phyloP scores from a whole-genome alignment of 2,888 invertebrate genomes.

The Pristionchus exspectatus region DNA sequence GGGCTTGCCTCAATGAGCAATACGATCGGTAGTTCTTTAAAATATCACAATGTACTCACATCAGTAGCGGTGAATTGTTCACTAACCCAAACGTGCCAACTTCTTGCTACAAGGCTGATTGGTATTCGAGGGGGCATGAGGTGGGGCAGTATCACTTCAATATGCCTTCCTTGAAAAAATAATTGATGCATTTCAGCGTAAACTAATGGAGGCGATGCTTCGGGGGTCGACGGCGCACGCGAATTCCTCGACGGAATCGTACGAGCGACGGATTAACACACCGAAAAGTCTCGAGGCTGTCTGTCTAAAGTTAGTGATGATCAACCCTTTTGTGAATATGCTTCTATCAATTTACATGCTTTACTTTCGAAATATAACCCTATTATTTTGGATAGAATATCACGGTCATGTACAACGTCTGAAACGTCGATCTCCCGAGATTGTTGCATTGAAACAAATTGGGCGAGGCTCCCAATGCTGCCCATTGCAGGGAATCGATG shows the following conservation, averaged over 20 bases:
- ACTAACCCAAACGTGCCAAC: neutral
- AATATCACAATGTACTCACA: too few relatives aligned
- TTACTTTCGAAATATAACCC: too few relatives aligned
- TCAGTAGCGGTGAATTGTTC: too few relatives aligned
- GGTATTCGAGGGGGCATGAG: neutral
- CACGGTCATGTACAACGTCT: neutral
- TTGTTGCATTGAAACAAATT: too few relatives aligned
- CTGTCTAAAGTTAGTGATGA: neutral
- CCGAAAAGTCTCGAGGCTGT: constrained; percentile 28
- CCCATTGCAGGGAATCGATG: constrained; percentile 34
- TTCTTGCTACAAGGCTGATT: neutral
- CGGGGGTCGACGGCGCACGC: constrained; percentile 16
- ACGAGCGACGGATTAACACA: constrained; percentile 25
- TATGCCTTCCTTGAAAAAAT: neutral
- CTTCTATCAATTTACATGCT: neutral
- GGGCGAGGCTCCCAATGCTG: too few relatives aligned
- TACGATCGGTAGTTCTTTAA: too few relatives aligned
- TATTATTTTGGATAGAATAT: too few relatives aligned
- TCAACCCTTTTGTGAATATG: neutral
- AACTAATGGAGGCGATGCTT: constrained; percentile 30
- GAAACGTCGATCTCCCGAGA: neutral
- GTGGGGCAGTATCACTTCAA: neutral
- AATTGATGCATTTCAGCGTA: neutral
- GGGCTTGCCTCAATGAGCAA: neutral
- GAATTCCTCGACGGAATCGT: neutral